A percentile compares a stretch with the other conserved stretches of the same genome.
phyloP scores from a whole-genome alignment of 2,113 vertebrate species.

The Cryptotis parvus region DNA sequence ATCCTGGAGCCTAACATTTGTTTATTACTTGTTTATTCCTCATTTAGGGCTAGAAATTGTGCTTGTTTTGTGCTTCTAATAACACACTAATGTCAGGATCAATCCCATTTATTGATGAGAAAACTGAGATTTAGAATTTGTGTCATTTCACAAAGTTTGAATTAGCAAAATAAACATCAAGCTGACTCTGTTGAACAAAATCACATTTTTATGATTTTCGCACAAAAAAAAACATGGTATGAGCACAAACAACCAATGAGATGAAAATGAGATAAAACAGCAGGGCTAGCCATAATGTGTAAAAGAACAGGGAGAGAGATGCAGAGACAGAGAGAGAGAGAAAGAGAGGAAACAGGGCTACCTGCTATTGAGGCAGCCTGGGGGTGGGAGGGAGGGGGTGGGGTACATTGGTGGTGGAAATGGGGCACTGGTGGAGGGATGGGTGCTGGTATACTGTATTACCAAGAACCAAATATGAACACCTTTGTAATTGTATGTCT shows the following conservation, averaged over 20 bases:
- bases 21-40: constrained; percentile 42
- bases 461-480: no score
- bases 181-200: neutral
- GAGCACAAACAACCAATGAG: neutral
- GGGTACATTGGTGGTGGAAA: no score
- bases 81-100: neutral
- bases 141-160: neutral
- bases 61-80: neutral
- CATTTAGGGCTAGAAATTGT: neutral
- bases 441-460: no score
- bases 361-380: no score
- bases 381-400: no score
- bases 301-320: no score
- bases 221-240: neutral
- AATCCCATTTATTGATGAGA: neutral
- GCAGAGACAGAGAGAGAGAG: no score
- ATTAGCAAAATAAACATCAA: neutral
- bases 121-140: constrained; percentile 41
- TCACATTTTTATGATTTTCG: constrained; percentile 27
- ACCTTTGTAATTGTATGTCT: no score
- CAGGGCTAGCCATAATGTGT: no score
- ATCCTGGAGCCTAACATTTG: neutral
- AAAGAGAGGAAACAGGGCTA: no score
- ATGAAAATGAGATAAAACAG: no score
- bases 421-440: no score